Base-by-base conservation (phyloP, 2,888 invertebrate species). In the Cryptocephalus primarius region DNA sequence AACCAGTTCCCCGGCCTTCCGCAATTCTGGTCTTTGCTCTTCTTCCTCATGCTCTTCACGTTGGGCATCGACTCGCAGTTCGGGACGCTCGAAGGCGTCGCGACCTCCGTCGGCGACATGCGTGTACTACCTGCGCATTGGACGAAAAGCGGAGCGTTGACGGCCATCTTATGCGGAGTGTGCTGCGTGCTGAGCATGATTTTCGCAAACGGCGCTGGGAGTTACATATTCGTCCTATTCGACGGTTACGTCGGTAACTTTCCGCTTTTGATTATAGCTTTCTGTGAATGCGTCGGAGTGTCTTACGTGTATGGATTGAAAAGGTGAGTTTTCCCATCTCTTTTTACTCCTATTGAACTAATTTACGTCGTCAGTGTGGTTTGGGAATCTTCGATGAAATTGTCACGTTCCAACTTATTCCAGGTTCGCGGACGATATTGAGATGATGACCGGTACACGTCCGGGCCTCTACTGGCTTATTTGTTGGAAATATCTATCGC, bases 21-120 rank as follows among this genome's bases (percentile, higher is more conserved):
- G 0, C 94, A 93, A 60, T 82, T 96, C 64, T 96, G 96, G 96
- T 89, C 94, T 4, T 81, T 95, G 10, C 77, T 96, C 9, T 96
- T 96, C 75, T 96, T 96, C 72, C 76, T 95, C 44, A 96, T 96
- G 96, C 79, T 96, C 33, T 90, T 96, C 67, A 94, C 94, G 0
- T 75, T 96, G 48, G 96, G 96, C 8, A 92, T 96, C 52, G 96
- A 95, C 68, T 95, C 94, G 1, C 95, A 95, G 67, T 95, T 96
- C 64, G 94, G 94, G 0, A 95, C 94, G 0, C 71, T 96, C 13
- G 95, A 96, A 68, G 95, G 95, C 4, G 93, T 95, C 11, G 89
- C 94, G 45, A 95, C 95, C 0, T 94, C 94, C 1, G 82, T 96
- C 49, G 90, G 93, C 39, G 96, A 96, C 63, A 86, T 95, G 83